Evolutionary conservation across 2,797 vertebrate species (phyloP).

Genomic region (Hypotaenidia okinawae): DNA sequence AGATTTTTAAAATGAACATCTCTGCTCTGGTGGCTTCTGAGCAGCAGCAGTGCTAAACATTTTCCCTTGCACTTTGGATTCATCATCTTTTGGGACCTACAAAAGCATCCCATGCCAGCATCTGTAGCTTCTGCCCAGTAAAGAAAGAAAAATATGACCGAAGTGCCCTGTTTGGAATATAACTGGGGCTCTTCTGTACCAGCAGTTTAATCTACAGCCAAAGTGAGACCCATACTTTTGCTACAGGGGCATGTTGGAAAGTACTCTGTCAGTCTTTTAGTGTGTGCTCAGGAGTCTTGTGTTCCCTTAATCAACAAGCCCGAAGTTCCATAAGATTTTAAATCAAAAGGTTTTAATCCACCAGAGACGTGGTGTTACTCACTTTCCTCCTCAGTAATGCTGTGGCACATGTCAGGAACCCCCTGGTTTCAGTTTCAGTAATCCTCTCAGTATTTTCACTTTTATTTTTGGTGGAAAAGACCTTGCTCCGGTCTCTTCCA

Average conservation of each 20-base stretch:
- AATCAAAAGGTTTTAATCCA: background rate
- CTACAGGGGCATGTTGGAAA: background rate
- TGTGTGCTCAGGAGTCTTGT: background rate
- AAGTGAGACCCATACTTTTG: background rate
- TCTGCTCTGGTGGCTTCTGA: background rate
- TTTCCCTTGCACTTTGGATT: background rate
- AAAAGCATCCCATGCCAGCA: background rate
- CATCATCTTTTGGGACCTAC: background rate
- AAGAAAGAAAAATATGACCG: background rate
- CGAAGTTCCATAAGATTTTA: background rate
- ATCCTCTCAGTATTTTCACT: background rate
- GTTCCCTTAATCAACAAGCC: background rate
- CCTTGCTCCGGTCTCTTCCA: background rate
- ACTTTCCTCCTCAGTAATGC: background rate
- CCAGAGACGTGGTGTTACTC: background rate
- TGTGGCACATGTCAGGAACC: background rate
- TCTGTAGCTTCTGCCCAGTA: background rate
- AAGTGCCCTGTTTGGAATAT: background rate
- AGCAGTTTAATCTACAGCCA: background rate
- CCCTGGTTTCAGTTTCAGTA: background rate
- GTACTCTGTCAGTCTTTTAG: background rate
- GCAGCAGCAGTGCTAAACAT: background rate
- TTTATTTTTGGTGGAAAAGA: background rate
- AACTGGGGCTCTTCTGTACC: background rate
- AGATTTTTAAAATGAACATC: slow-evolving; percentile 13